phyloP scores from a whole-genome alignment of 2,797 vertebrate species.

The Lerista edwardsae region DNA sequence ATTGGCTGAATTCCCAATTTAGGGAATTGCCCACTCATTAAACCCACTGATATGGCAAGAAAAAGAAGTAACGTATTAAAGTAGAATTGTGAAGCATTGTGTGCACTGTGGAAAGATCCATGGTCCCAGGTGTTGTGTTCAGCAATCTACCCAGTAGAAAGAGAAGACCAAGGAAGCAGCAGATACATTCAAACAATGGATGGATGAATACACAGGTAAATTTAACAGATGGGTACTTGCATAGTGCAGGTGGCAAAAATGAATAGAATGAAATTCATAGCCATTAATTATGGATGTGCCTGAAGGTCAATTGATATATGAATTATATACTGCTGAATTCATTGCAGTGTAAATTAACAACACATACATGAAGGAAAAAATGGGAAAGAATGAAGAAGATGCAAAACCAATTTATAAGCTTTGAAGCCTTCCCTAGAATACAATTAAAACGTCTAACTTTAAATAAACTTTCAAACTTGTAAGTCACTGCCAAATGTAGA shows the following conservation, averaged over 20 bases:
- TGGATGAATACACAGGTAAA: neutral
- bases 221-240: conserved; percentile 9
- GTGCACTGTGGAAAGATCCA: neutral
- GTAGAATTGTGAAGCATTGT: neutral
- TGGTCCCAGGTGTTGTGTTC: neutral
- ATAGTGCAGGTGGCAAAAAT: neutral
- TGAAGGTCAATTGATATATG: neutral
- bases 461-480: neutral
- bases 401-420: neutral
- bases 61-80: neutral
- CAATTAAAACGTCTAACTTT: neutral
- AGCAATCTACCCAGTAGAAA: neutral
- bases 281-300: neutral
- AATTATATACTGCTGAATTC: neutral
- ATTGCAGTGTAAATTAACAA: neutral
- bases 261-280: conserved; percentile 1
- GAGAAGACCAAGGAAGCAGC: neutral
- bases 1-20: neutral
- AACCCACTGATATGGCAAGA: neutral
- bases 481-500: neutral
- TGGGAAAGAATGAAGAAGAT: neutral
- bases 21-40: neutral
- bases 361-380: neutral
- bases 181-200: neutral
- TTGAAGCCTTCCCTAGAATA: neutral